A percentile compares a stretch with the other conserved stretches of the same genome.
phyloP scores from a whole-genome alignment of 37 sponge, comb jelly and placozoan genomes.

The Aplysina aerophoba region DNA sequence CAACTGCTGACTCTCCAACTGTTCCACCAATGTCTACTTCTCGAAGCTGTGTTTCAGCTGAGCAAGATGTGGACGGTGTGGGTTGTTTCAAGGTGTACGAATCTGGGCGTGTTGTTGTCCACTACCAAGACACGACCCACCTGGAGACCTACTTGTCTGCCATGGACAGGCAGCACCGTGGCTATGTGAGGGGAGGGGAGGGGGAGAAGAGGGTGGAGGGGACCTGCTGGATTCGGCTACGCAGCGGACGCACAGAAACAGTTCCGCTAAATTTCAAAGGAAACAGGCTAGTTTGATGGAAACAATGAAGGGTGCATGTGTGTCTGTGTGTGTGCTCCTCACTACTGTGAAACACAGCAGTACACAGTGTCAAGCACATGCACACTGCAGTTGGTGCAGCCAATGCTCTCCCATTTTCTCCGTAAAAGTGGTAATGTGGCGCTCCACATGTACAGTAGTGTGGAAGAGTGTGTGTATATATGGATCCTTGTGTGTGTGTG shows the following conservation, averaged over 20 bases:
- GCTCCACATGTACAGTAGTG: too few relatives aligned
- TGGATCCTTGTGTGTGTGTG: too few relatives aligned
- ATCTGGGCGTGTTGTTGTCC: conserved; percentile 26
- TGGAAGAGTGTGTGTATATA: too few relatives aligned
- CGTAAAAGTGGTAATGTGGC: too few relatives aligned
- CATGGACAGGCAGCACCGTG: not conserved
- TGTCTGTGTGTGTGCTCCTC: too few relatives aligned
- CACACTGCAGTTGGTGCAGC: too few relatives aligned
- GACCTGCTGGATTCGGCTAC: not conserved
- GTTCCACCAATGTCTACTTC: not conserved
- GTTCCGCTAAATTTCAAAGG: not conserved
- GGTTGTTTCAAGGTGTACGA: conserved; percentile 37
- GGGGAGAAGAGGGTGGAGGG: not conserved
- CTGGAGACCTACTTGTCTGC: conserved; percentile 37
- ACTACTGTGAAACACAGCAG: too few relatives aligned
- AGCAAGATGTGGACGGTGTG: conserved; percentile 24
- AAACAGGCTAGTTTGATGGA: not conserved
- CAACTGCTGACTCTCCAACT: not conserved
- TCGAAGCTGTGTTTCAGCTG: not conserved
- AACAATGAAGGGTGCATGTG: not conserved
- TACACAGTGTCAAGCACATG: too few relatives aligned
- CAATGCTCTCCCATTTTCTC: too few relatives aligned
- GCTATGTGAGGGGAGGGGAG: not conserved
- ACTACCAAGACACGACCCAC: conserved; percentile 10
- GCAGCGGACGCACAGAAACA: not conserved